A percentile compares a stretch with the other conserved stretches of the same genome.
Conservation (phyloP, 92 coral and sea anemone species). For the Parazoanthus darwini region DNA sequence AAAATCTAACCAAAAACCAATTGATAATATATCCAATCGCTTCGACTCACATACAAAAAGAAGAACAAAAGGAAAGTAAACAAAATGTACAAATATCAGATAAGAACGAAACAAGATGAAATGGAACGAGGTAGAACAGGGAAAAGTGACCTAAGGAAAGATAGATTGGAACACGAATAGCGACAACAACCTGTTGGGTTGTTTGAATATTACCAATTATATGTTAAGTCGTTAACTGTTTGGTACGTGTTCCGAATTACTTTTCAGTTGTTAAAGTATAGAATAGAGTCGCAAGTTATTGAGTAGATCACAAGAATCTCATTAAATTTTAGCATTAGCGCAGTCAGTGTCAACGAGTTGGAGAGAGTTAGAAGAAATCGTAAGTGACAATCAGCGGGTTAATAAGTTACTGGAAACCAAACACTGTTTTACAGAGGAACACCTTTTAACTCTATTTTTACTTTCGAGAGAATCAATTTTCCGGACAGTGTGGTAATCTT, state of each 20-base stretch:
- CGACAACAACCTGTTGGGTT: no score
- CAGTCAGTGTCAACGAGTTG: neutral
- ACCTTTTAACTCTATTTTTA: no score
- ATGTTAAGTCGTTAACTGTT: neutral
- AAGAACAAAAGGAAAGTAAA: no score
- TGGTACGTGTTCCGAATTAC: neutral
- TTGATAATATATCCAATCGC: no score
- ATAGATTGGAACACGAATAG: no score
- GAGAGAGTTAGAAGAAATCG: neutral
- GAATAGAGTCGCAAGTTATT: neutral
- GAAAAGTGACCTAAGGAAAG: no score
- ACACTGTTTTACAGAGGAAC: neutral
- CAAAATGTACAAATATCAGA: no score
- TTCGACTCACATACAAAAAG: no score
- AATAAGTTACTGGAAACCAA: constrained; percentile 31
- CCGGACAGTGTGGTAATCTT: neutral
- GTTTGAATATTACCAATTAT: no score
- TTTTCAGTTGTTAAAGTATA: neutral
- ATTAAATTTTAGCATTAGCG: neutral
- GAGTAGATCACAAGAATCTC: neutral
- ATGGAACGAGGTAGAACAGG: no score
- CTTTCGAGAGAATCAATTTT: neutral
- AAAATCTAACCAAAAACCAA: no score
- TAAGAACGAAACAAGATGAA: no score
- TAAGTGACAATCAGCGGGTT: constrained; percentile 11